These are phyloP conservation scores for Knipowitschia caucasica DNA, from an alignment of 2,797 vertebrate species.

Conservation along the genomic window DNA sequence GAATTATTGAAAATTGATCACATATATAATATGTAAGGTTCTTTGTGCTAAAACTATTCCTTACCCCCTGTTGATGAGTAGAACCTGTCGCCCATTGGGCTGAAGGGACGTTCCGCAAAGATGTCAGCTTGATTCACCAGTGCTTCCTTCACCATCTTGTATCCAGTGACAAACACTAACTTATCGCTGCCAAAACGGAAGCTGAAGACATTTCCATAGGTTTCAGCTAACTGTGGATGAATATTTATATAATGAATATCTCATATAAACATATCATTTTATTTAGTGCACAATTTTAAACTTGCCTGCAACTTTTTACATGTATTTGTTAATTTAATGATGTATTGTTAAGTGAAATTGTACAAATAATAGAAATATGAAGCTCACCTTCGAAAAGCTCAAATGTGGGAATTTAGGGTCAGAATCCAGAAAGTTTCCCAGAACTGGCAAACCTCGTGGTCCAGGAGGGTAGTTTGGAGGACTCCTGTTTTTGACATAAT, in stretches of 20 bases:
- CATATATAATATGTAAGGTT: too few species aligned
- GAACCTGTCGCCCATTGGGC: rapidly evolving
- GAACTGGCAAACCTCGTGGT: conserved; percentile 64
- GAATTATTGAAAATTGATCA: too few species aligned
- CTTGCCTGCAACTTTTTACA: too few species aligned
- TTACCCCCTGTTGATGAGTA: conserved; percentile 58
- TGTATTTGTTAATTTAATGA: too few species aligned
- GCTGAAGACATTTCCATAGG: conserved; percentile 73
- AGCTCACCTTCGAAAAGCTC: conserved; percentile 66
- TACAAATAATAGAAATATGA: neutral
- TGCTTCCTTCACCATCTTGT: conserved; percentile 74
- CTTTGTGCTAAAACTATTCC: too few species aligned
- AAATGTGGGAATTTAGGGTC: conserved; percentile 66
- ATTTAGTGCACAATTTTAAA: too few species aligned
- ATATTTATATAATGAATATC: too few species aligned
- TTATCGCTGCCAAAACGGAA: conserved; percentile 12
- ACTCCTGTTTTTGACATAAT: conserved; percentile 67
- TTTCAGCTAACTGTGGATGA: conserved; percentile 58
- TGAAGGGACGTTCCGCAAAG: conserved; percentile 66
- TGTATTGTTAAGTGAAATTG: neutral
- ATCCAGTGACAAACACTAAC: conserved; percentile 63
- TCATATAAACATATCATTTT: too few species aligned
- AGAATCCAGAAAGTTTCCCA: conserved; percentile 69
- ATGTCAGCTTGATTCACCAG: conserved; percentile 71
- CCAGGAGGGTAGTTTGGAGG: conserved; percentile 78